Evolutionary conservation across 1,140 invertebrate genomes (phyloP), one percentile per base, ranked within the genome.

Genomic region (Lethocerus indicus): DNA sequence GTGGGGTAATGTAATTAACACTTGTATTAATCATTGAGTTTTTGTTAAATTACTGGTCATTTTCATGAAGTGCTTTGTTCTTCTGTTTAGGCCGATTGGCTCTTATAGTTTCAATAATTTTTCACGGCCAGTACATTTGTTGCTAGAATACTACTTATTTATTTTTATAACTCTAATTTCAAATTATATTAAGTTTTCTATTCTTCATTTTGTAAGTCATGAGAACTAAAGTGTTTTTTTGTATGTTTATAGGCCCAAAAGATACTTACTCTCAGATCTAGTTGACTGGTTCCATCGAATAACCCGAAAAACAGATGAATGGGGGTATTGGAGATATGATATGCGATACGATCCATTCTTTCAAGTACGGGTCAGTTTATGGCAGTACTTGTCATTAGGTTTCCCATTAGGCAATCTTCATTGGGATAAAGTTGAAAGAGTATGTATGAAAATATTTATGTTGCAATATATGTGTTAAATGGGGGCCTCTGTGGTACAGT

Each of bases 361-460:
- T 56, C 64, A 75, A 51, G 2, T 79, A 2, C 81, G 79, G 66
- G 66, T 84, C 35, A 61, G 64, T n/a, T 35, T 83, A 0, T 74
- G 70, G 25, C 73, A 80, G 56, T 58, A 64, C 6, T 47, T 82
- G 29, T 48, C 39, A 23, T 67, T 72, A 0, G 70, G 71, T n/a
- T 75, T 71, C 56, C 84, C 86, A 1, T 59, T 78, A 16, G 78
- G 72, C 14, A 66, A 71, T 52, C 55, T 90, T 21, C 74, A 76
- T 54, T 79, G 78, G 72, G 87, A 92, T 60, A 74, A 75, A 50
- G 60, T 93, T 25, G 89, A 93, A 71, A 73, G 72, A 65, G 83
- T 87, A 72, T 62, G 63, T 59, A 37, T 53, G 44, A n/a, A n/a
- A n/a, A n/a, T n/a, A n/a, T n/a, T n/a, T n/a, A n/a, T n/a, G n/a